Base-by-base conservation (phyloP, 2,888 invertebrate genomes). In the Tryphoninae sp. region DNA sequence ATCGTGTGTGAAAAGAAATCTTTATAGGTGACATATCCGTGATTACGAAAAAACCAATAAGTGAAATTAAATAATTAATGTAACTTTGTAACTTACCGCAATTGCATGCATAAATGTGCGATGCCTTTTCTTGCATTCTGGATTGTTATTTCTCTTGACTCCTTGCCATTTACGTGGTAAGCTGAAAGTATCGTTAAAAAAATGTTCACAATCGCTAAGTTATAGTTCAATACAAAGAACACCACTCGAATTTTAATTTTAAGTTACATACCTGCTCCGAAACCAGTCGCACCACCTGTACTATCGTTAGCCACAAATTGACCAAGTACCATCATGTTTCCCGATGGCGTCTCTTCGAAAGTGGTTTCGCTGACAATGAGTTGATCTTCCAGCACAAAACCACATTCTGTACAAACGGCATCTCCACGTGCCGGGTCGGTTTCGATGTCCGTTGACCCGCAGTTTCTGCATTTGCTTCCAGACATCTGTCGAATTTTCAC, bases 351-450 rank as follows among this genome's bases (percentile, higher is more conserved):
- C 91, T 99, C 99, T 92, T 98, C 97, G 90, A 99, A 99, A 92
- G 98, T 97, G 26, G 99, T 96, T 92, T 99, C 99, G 1, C 98
- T 97, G 26, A 99, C 98, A 89, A 99, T 99, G 74, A 98, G 96
- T 88, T 97, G 98, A 89, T 99, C 98, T 91, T 99, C 99, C 16
- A 99, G 93, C 1, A 99, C 99, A 7, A 97, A 96, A 33, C 99
- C 99, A 93, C 99, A 99, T 89, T 95, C 96, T 33, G 97, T 98
- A 92, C 99, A 99, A 0, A 99, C 98, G 9, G 97, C 96, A 94
- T 99, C 98, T 49, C 99, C 99, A 88, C 98, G 94, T 23, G 97
- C 96, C 80, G 97, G 96, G 92, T 99, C 99, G 81, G 96, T 97
- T 92, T 99, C 99, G 82, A 99, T 97, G 83, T 98, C 97, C 4